Conservation (phyloP, 2,888 invertebrate species). For the Incurvaria masculella region DNA sequence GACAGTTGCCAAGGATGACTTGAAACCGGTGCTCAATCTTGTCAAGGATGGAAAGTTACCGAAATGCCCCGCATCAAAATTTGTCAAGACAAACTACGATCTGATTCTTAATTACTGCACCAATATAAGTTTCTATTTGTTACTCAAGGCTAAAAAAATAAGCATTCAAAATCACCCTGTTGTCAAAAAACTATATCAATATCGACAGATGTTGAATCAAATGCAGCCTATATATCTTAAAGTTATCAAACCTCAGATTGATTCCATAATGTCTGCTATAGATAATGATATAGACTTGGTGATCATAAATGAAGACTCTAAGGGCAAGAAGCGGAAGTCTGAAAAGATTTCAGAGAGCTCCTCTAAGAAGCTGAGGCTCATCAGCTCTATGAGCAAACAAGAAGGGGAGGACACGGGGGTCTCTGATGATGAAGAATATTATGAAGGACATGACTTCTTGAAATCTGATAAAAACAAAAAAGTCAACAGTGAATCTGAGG, state of each 20-base stretch:
- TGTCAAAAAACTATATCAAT: constrained; percentile 77
- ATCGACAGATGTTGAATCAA: constrained; percentile 71
- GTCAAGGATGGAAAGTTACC: constrained; percentile 60
- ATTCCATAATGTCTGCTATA: constrained; percentile 57
- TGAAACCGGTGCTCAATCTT: constrained; percentile 66
- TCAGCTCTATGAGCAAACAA: constrained; percentile 36
- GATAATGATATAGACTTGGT: constrained; percentile 36
- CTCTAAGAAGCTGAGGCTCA: constrained; percentile 40
- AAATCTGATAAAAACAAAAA: constrained; percentile 19
- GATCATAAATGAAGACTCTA: constrained; percentile 24
- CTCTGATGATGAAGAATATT: constrained; percentile 41
- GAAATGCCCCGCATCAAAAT: constrained; percentile 64
- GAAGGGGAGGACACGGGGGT: constrained; percentile 45
- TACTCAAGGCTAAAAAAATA: constrained; percentile 73
- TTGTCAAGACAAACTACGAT: constrained; percentile 67
- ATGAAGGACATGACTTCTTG: constrained; percentile 39
- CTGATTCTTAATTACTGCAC: constrained; percentile 77
- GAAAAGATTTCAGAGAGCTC: constrained; percentile 26
- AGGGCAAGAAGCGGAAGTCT: constrained; percentile 32
- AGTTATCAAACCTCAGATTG: constrained; percentile 65
- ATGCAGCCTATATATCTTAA: constrained; percentile 67
- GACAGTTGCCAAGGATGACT: constrained; percentile 60
- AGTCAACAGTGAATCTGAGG: constrained; percentile 34
- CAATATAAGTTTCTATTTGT: constrained; percentile 82
- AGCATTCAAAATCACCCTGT: constrained; percentile 85